phyloP scores from a whole-genome alignment of 2,797 vertebrate genomes.

The Antrozous pallidus region DNA sequence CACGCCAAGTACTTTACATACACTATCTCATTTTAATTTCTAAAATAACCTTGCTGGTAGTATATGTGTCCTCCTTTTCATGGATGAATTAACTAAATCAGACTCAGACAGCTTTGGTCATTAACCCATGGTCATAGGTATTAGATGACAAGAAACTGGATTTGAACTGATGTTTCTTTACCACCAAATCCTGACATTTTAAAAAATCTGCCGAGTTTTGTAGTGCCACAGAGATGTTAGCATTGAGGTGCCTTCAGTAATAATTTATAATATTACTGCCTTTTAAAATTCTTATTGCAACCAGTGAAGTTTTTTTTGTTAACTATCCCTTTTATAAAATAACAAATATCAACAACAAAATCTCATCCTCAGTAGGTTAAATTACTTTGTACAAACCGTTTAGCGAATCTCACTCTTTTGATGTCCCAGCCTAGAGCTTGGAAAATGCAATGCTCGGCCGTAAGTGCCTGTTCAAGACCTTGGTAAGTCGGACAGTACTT shows the following conservation, averaged over 20 bases:
- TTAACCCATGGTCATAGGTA: neutral
- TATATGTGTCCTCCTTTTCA: neutral
- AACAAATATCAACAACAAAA: neutral
- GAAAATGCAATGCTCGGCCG: neutral
- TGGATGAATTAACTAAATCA: neutral
- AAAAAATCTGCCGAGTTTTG: neutral
- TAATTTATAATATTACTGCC: neutral
- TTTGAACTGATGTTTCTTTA: neutral
- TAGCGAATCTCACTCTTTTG: neutral
- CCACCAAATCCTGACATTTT: neutral
- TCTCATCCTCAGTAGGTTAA: neutral
- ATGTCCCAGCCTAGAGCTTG: rapidly evolving
- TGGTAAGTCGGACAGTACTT: neutral
- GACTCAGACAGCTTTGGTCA: neutral
- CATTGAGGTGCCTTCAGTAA: neutral
- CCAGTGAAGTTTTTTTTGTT: neutral
- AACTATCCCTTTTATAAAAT: neutral
- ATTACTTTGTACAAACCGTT: neutral
- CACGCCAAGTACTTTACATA: neutral
- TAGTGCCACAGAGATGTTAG: neutral
- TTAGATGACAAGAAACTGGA: neutral
- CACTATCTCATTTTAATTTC: neutral
- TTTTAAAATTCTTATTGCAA: neutral
- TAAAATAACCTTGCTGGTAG: neutral
- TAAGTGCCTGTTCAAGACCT: neutral